Percentiles rank a stretch among this genome's conserved stretches.
Evolutionary conservation across 2,113 vertebrate genomes (phyloP).

Genomic region (Lathamus discolor): DNA sequence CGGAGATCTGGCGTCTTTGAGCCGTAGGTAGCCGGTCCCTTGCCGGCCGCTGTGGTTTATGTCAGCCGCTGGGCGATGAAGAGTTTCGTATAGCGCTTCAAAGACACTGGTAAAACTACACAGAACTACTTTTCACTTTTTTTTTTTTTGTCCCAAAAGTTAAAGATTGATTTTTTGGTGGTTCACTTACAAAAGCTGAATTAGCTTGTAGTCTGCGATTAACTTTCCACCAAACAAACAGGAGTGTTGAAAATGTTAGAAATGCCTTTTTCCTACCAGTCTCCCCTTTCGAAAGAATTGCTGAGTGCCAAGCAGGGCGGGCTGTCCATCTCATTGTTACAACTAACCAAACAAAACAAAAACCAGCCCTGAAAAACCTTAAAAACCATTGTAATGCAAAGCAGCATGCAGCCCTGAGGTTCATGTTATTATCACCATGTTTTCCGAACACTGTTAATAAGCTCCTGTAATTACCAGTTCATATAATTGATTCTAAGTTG

Average conservation of each 20-base stretch:
- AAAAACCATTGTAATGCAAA: background rate
- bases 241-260: background rate
- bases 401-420: background rate
- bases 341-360: background rate
- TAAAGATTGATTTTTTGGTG: background rate
- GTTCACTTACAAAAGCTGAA: background rate
- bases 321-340: fast-evolving
- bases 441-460: background rate
- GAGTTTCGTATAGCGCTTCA: fast-evolving
- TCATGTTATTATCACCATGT: background rate
- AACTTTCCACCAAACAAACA: background rate
- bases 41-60: no score
- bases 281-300: background rate
- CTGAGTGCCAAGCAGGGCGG: background rate
- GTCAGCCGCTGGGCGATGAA: background rate
- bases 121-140: no score
- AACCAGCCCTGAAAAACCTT: background rate
- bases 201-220: background rate
- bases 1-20: fast-evolving
- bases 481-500: background rate
- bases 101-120: background rate
- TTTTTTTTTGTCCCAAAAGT: background rate
- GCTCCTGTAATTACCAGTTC: background rate
- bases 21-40: fast-evolving
- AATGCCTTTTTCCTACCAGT: background rate